Conservation (phyloP, 1,140 invertebrate genomes). For the Agrypnia vestita region DNA sequence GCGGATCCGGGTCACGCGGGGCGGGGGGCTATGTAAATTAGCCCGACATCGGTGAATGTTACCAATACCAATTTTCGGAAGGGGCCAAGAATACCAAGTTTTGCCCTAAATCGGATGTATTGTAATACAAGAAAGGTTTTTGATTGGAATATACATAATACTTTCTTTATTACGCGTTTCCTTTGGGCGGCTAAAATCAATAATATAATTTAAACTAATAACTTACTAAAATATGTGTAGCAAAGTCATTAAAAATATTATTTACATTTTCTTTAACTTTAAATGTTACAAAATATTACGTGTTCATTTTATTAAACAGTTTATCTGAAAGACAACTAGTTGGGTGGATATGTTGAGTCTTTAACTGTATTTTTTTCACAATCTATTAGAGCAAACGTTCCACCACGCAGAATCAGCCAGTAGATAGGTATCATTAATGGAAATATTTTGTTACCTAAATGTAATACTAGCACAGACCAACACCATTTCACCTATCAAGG, state of each 20-base stretch:
- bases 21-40: conserved; percentile 41
- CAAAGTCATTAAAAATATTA: not conserved
- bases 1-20: conserved; percentile 43
- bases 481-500: no score
- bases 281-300: not conserved
- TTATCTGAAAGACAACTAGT: not conserved
- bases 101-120: conserved; percentile 20
- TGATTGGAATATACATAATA: not conserved
- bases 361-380: no score
- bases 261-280: not conserved
- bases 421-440: no score
- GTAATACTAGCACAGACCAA: no score
- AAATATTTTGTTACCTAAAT: no score
- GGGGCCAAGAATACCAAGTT: no score
- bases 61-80: conserved; percentile 14
- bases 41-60: conserved; percentile 11
- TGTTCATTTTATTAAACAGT: not conserved
- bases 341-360: no score
- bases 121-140: conserved; percentile 17
- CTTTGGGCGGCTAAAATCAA: not conserved
- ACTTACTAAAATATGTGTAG: no score
- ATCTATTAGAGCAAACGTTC: no score
- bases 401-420: no score
- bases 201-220: not conserved
- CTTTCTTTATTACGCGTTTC: not conserved